These are phyloP conservation scores for Conopomorpha cramerella DNA, from an alignment of 1,140 invertebrate species.

Conservation along the genomic window DNA sequence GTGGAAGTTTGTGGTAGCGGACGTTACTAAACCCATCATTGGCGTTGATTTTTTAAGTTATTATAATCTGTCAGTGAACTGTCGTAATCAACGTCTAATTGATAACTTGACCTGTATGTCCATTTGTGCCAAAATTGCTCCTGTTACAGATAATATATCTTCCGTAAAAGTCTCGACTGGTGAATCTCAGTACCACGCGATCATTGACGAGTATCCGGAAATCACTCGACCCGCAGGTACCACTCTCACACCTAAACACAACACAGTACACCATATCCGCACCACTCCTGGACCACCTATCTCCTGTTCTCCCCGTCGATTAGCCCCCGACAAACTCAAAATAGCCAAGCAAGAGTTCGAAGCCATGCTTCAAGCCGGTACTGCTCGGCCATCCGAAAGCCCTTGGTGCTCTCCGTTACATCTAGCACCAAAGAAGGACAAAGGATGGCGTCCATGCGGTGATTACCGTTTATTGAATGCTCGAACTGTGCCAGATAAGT, in stretches of 20 bases:
- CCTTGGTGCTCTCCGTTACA: slow-evolving; percentile 18
- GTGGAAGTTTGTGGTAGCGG: neutral
- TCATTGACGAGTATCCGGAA: slow-evolving; percentile 1
- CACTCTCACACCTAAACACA: slow-evolving; percentile 16
- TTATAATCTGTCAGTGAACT: slow-evolving; percentile 18
- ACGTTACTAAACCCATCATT: too few species aligned
- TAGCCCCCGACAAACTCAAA: slow-evolving; percentile 4
- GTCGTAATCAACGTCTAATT: slow-evolving; percentile 31
- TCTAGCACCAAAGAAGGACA: slow-evolving; percentile 6
- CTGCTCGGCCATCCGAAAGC: too few species aligned
- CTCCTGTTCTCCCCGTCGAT: neutral
- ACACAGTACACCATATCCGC: too few species aligned
- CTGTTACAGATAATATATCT: too few species aligned
- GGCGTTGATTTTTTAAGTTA: slow-evolving; percentile 15
- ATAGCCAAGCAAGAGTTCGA: too few species aligned
- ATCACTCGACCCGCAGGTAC: slow-evolving; percentile 7
- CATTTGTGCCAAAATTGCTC: too few species aligned
- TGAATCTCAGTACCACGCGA: neutral
- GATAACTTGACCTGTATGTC: too few species aligned
- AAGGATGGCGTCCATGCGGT: too few species aligned
- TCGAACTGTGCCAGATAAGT: too few species aligned
- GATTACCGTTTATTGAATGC: slow-evolving; percentile 15
- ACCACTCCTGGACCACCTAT: too few species aligned
- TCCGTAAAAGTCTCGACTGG: too few species aligned
- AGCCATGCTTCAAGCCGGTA: too few species aligned